These are phyloP conservation scores for Melospiza georgiana DNA, from an alignment of 2,113 vertebrate genomes.

Conservation along the genomic window DNA sequence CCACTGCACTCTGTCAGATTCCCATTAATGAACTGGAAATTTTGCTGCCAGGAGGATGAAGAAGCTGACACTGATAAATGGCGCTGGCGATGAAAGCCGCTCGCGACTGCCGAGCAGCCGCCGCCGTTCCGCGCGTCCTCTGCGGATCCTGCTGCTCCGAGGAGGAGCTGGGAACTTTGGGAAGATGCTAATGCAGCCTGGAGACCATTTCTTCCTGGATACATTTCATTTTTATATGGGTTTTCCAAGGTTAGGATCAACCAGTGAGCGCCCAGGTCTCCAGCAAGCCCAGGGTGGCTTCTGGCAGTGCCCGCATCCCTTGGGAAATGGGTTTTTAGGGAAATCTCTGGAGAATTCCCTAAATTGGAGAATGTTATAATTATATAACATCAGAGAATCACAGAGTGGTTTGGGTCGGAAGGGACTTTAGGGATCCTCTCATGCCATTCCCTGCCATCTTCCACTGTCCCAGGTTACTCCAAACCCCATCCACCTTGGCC, in stretches of 20 bases:
- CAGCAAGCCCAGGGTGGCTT: fast-evolving
- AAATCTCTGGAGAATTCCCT: neutral
- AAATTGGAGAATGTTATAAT: too few relatives aligned
- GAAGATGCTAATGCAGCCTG: neutral
- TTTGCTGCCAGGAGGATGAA: neutral
- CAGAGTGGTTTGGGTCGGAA: neutral
- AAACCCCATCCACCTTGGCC: fast-evolving
- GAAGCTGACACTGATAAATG: neutral
- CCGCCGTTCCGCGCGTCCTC: fast-evolving
- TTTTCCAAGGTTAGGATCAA: neutral
- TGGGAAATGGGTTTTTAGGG: neutral
- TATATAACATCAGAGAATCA: too few relatives aligned
- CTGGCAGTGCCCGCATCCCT: neutral
- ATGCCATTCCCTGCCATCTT: neutral
- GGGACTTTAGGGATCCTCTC: neutral
- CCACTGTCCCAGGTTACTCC: neutral
- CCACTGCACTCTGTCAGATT: neutral
- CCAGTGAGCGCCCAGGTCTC: neutral
- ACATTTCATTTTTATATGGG: fast-evolving
- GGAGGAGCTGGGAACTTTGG: neutral
- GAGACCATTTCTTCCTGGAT: neutral
- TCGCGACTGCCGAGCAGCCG: neutral
- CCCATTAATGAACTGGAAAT: neutral
- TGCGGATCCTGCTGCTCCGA: neutral
- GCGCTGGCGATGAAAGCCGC: neutral